Evolutionary conservation across 2,797 vertebrate genomes (phyloP).

Genomic region (Sternotherus odoratus): DNA sequence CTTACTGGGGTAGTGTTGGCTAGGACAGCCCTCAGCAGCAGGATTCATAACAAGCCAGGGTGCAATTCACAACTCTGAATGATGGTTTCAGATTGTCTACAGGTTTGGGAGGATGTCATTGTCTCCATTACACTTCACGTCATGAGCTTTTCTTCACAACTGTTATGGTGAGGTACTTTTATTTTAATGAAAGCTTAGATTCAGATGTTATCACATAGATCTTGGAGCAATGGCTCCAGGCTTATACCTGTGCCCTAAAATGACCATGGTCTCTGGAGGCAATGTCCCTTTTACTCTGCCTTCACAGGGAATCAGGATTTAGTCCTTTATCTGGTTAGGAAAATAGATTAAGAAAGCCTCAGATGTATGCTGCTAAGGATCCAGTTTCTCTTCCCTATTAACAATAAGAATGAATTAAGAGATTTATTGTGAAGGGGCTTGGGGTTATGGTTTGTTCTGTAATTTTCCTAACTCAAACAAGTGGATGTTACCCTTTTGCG

Average conservation of each 20-base stretch:
- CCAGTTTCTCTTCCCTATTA: neutral
- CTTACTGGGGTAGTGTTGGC: accelerated
- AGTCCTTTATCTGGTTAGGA: neutral
- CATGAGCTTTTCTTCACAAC: neutral
- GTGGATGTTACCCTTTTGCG: neutral
- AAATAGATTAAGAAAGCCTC: neutral
- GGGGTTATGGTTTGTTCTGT: neutral
- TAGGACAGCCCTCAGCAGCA: neutral
- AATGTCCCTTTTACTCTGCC: neutral
- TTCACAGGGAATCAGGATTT: neutral
- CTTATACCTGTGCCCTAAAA: neutral
- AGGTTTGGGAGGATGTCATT: neutral
- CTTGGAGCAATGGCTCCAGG: neutral
- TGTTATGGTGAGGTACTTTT: neutral
- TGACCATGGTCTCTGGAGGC: neutral
- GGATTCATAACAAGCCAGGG: neutral
- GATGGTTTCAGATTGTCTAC: neutral
- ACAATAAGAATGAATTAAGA: neutral
- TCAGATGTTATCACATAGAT: neutral
- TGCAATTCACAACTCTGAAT: accelerated
- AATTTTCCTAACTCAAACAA: neutral
- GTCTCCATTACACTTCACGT: neutral
- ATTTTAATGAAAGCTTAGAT: neutral
- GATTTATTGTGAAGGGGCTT: neutral
- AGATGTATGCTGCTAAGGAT: neutral